These are phyloP conservation scores for Progne subis DNA, from an alignment of 2,113 vertebrate genomes.

Conservation along the genomic window DNA sequence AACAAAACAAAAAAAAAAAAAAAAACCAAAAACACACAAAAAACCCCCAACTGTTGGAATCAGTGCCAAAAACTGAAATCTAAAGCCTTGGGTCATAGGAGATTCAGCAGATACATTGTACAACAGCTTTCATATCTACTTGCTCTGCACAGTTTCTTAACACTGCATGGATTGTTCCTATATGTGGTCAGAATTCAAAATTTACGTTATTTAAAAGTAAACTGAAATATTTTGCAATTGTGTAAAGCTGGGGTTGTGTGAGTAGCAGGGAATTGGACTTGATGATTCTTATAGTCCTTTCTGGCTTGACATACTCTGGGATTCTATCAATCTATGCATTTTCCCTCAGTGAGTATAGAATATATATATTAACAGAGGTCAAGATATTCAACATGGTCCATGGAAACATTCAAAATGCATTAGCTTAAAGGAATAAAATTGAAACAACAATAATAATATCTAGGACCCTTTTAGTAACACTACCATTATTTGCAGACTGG, in stretches of 20 bases:
- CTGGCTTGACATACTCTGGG: neutral
- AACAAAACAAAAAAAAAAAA: neutral
- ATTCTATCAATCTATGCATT: neutral
- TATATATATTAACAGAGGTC: neutral
- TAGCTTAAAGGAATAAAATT: neutral
- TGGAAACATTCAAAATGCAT: neutral
- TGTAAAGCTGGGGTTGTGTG: fast-evolving
- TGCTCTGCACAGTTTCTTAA: neutral
- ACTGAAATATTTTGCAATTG: neutral
- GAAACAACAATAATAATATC: neutral
- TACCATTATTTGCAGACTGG: neutral
- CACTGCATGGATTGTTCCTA: too few species aligned
- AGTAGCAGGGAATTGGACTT: neutral
- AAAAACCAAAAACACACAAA: neutral
- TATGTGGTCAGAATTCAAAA: neutral
- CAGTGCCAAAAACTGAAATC: neutral
- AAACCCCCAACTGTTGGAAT: neutral
- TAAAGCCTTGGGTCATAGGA: neutral
- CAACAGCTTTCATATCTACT: neutral
- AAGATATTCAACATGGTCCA: neutral
- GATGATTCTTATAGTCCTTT: neutral
- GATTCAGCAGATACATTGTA: too few species aligned
- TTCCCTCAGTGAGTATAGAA: neutral
- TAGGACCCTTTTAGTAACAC: neutral
- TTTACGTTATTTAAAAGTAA: neutral